phyloP scores from a whole-genome alignment of 2,797 vertebrate species.

The Glossophaga mutica region DNA sequence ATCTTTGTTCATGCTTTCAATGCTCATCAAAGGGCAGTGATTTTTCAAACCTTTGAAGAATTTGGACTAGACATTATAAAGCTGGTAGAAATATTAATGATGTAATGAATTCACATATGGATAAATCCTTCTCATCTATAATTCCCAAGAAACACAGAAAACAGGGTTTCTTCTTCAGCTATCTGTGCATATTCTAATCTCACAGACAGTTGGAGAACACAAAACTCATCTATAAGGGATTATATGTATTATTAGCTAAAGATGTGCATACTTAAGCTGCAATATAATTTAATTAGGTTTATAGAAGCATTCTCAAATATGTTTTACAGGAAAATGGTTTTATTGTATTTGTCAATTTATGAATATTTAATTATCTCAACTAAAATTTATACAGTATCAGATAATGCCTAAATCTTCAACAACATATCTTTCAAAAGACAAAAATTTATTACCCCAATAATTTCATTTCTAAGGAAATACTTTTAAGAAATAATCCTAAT shows the following conservation, averaged over 20 bases:
- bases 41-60: background rate
- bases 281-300: slow-evolving; percentile 42
- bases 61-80: background rate
- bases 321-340: slow-evolving; percentile 7
- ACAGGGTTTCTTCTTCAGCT: background rate
- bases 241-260: background rate
- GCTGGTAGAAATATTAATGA: background rate
- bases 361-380: background rate
- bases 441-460: background rate
- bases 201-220: background rate
- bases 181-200: background rate
- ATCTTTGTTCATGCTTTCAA: background rate
- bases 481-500: background rate
- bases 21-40: background rate
- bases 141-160: slow-evolving; percentile 1
- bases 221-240: slow-evolving; percentile 27
- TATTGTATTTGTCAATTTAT: slow-evolving; percentile 1
- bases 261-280: background rate
- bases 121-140: background rate
- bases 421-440: background rate
- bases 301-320: background rate
- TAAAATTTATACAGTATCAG: background rate
- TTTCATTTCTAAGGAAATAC: background rate
- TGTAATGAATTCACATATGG: background rate
- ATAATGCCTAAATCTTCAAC: background rate